Conservation (phyloP, 2,113 vertebrate genomes). For the Crotalus horridus region DNA sequence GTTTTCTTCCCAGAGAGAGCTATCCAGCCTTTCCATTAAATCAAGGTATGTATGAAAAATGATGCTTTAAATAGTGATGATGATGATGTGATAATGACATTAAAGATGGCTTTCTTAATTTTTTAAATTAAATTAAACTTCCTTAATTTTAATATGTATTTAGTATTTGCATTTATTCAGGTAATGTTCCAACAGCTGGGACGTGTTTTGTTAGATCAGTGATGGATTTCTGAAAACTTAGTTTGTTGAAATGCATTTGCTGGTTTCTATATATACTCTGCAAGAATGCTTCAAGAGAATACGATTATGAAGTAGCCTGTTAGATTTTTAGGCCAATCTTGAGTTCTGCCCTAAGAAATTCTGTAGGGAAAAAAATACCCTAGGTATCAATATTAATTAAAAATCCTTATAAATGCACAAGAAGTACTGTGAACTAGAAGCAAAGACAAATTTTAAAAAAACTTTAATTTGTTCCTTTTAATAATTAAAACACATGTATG, state of each 20-base stretch:
- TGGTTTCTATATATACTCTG: constrained; percentile 18
- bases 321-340: neutral
- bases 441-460: neutral
- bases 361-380: neutral
- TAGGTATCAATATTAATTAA: neutral
- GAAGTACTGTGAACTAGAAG: neutral
- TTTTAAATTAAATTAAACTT: neutral
- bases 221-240: neutral
- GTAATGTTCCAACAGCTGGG: neutral
- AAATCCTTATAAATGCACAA: neutral
- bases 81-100: neutral
- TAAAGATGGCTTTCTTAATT: neutral
- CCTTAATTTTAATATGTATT: neutral
- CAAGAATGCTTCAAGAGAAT: neutral
- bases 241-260: neutral
- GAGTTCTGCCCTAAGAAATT: neutral
- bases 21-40: constrained; percentile 75
- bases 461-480: neutral
- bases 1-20: constrained; percentile 75
- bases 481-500: neutral
- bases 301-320: neutral
- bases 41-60: constrained; percentile 70
- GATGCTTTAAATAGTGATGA: accelerated
- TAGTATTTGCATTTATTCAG: neutral
- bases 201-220: neutral